Base-by-base conservation (phyloP, 2,888 invertebrate genomes). In the Osedax fenrisi region DNA sequence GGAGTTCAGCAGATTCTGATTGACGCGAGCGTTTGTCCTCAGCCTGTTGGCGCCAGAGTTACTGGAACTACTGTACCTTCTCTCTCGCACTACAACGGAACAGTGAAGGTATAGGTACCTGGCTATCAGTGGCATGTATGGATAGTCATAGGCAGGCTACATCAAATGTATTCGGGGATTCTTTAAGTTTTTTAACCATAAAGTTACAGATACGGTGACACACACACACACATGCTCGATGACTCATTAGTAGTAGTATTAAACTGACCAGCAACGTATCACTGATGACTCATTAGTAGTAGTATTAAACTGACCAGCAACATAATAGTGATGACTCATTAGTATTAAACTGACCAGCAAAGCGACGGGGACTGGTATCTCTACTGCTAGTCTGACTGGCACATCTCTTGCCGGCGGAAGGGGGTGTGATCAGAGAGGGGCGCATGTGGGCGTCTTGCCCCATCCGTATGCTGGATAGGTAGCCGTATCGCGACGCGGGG, bases 401-500 rank as follows among this genome's bases (percentile, higher is more conserved):
- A 23, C 84, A 82, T 2, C 84, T 83, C 56, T 72, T 75, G 75
- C 27, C 66, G 5, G 27, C 71, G 25, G 74, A 56, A 25, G 69
- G 25, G 2, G 70, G 75, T n/a, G 62, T 25, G 24, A 22, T 22
- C 27, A 3, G 73, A 2, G 66, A 41, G 41, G 64, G 17, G 17
- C 2, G 27, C 27, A 61, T 64, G n/a, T 17, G 66, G 13, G n/a
- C 62, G n/a, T 0, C 27, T 24, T 5, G 80, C 77, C 26, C 25
- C 21, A 26, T 27, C 62, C 75, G 72, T n/a, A 80, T 80, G 80
- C 89, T 89, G 24, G 89, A 90, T 75, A 89, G 87, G 81, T 91
- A 91, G 75, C 89, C 89, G 78, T 90, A 85, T 77, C 92, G 89
- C 0, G 94, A 92, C 75, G 93, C 92, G 0, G 96, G 95, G 0